Evolutionary conservation across 1,140 invertebrate genomes (phyloP).

Genomic region (Drosophila paulistorum): DNA sequence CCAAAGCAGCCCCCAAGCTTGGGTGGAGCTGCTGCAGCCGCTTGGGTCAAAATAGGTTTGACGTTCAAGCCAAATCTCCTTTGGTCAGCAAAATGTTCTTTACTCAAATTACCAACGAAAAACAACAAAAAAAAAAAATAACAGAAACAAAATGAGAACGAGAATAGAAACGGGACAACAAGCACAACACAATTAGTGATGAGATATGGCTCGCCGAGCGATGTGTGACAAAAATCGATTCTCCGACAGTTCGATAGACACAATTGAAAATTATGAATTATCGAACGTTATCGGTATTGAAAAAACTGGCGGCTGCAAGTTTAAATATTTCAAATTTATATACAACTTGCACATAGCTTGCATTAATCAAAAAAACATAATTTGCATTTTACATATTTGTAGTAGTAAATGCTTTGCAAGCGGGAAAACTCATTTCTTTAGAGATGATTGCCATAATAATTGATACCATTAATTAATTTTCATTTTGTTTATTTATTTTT

Average conservation of each 20-base stretch:
- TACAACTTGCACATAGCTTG: too few relatives aligned
- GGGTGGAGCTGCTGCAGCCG: constrained; percentile 9
- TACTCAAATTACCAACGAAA: constrained; percentile 20
- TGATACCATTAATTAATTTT: neutral
- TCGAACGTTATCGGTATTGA: too few relatives aligned
- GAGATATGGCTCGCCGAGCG: neutral
- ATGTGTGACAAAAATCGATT: constrained; percentile 23
- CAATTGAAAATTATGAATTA: too few relatives aligned
- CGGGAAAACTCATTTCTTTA: too few relatives aligned
- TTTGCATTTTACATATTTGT: too few relatives aligned
- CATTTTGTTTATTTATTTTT: constrained; percentile 16
- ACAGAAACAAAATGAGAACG: constrained; percentile 32
- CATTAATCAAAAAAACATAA: too few relatives aligned
- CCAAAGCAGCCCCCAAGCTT: constrained; percentile 8
- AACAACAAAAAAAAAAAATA: constrained; percentile 35
- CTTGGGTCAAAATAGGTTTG: neutral
- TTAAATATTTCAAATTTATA: too few relatives aligned
- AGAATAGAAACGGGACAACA: constrained; percentile 34
- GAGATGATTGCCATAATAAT: neutral
- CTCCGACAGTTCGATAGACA: neutral
- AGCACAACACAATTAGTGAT: constrained; percentile 38
- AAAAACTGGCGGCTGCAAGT: too few relatives aligned
- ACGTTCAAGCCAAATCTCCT: neutral
- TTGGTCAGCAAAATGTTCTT: constrained; percentile 21
- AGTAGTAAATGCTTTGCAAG: too few relatives aligned